Evolutionary conservation across 2,113 vertebrate species (phyloP).

Genomic region (Okapia johnstoni): DNA sequence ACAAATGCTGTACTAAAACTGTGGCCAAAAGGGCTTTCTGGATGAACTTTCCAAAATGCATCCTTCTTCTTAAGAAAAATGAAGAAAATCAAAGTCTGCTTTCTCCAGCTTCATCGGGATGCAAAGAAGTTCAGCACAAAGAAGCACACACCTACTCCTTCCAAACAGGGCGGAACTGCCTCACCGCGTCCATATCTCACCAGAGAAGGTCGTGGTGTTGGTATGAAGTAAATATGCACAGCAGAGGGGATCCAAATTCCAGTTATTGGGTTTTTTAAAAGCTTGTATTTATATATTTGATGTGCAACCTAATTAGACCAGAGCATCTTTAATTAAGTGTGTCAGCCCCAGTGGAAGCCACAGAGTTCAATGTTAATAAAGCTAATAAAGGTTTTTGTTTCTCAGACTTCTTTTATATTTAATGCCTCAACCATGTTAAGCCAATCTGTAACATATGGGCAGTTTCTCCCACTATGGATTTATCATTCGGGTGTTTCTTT

Average conservation of each 20-base stretch:
- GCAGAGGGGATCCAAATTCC: slow-evolving; percentile 70
- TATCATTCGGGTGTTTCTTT: slow-evolving; percentile 82
- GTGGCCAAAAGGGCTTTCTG: neutral
- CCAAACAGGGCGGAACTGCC: neutral
- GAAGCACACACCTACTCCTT: neutral
- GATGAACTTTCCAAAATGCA: neutral
- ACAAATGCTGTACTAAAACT: neutral
- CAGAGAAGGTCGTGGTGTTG: neutral
- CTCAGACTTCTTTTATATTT: slow-evolving; percentile 85
- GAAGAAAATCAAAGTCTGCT: neutral
- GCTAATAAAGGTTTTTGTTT: slow-evolving; percentile 86
- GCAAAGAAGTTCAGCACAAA: neutral
- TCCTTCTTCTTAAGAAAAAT: neutral
- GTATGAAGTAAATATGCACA: slow-evolving; percentile 73
- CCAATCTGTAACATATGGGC: slow-evolving; percentile 87
- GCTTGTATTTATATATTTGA: slow-evolving; percentile 83
- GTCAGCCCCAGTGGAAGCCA: slow-evolving; percentile 83
- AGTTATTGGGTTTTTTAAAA: slow-evolving; percentile 71
- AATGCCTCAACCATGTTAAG: slow-evolving; percentile 85
- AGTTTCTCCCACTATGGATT: slow-evolving; percentile 81
- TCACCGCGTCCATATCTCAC: neutral
- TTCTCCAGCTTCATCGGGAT: neutral
- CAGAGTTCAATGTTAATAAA: slow-evolving; percentile 86
- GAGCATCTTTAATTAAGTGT: slow-evolving; percentile 88
- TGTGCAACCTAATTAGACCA: slow-evolving; percentile 86